Base-by-base conservation (phyloP, 2,888 invertebrate species). In the Pycnomerus fuliginosus region DNA sequence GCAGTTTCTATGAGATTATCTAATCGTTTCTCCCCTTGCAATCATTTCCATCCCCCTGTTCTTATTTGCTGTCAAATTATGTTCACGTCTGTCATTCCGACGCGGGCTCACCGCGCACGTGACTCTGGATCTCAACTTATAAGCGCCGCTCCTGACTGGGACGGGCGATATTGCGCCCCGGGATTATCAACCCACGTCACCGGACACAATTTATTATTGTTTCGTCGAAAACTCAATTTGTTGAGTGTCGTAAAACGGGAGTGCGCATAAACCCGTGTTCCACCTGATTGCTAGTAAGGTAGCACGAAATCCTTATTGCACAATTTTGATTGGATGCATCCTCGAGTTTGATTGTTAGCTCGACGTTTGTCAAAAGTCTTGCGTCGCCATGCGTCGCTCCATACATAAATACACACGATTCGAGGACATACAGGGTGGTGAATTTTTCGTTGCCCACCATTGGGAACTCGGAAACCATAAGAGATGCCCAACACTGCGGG, bases 11-110 rank as follows among this genome's bases (percentile, higher is more conserved):
- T 66, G 66, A 64, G 64, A 48, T 48, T 48, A 48, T 48, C 48
- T 58, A 72, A 72, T 72, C 71, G 70, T 62, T 67, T 57, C 62
- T 62, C 62, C 47, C 56, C 57, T 56, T 54, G 60, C 69, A 68
- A 69, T 70, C 70, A 68, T 69, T 68, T 66, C 62, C 68, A 62
- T 66, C 62, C 64, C 61, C 64, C 60, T 59, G 63, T 64, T 66
- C 69, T 67, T 70, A 71, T 71, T 70, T 69, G 69, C 70, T 70
- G 71, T 71, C 70, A 71, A 71, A 71, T 71, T 71, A 70, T 70
- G 69, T 71, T 69, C 68, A 62, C 67, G 69, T 69, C 70, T 70
- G 71, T 69, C 71, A 70, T 70, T 68, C 67, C 61, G 57, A 61
- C 62, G 58, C 62, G 64, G 65, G 64, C 63, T 61, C 60, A 61